These are phyloP conservation scores for Enteromius thamalakanensis DNA, from an alignment of 2,797 vertebrate genomes.

Conservation along the genomic window DNA sequence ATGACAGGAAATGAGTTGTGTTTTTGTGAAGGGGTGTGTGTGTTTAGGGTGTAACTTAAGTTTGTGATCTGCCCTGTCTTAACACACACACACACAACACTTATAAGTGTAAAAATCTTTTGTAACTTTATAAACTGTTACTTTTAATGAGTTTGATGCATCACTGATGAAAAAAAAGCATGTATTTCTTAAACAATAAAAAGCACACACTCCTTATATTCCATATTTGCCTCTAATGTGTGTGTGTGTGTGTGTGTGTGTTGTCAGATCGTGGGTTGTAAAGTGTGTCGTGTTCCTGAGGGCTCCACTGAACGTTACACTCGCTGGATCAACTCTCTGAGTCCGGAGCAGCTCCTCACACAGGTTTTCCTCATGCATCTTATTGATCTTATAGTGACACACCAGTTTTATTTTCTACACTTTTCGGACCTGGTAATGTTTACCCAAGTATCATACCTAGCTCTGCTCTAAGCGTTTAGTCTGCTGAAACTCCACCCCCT, in stretches of 20 bases:
- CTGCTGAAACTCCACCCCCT: not conserved
- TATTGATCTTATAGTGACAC: not conserved
- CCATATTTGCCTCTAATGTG: not conserved
- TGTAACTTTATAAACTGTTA: not conserved
- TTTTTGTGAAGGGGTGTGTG: no score
- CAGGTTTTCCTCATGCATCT: constrained; percentile 78
- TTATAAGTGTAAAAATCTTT: not conserved
- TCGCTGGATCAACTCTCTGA: constrained; percentile 90
- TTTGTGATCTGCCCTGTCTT: no score
- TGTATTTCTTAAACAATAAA: not conserved
- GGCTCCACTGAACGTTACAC: constrained; percentile 90
- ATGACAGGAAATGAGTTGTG: constrained; percentile 32
- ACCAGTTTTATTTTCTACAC: not conserved
- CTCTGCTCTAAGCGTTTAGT: not conserved
- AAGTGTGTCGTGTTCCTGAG: constrained; percentile 82
- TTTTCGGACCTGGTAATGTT: not conserved
- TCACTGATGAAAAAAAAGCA: not conserved
- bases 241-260: not conserved
- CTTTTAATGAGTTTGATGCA: not conserved
- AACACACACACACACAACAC: not conserved
- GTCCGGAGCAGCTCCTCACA: constrained; percentile 84
- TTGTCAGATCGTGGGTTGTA: constrained; percentile 77
- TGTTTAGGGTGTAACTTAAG: no score
- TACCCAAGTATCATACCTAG: not conserved
- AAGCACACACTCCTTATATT: not conserved